phyloP scores from a whole-genome alignment of 2,113 vertebrate genomes.

The Brachypodius melanocephalos region DNA sequence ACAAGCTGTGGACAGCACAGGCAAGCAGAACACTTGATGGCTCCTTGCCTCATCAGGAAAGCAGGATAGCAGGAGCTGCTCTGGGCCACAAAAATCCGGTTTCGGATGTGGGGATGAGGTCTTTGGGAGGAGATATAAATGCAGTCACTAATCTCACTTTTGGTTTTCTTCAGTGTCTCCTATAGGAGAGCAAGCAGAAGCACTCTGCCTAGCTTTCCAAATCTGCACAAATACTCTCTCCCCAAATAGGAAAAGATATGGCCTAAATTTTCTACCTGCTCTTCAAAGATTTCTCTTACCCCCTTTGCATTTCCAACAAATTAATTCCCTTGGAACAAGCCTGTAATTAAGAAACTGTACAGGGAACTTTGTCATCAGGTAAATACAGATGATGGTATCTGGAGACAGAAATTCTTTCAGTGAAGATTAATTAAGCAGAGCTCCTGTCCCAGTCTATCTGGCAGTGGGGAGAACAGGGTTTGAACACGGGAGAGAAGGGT shows the following conservation, averaged over 20 bases:
- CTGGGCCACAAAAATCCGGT: neutral
- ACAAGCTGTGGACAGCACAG: neutral
- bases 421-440: slow-evolving; percentile 62
- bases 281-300: neutral
- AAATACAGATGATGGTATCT: slow-evolving; percentile 65
- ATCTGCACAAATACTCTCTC: neutral
- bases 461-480: neutral
- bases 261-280: neutral
- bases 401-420: slow-evolving; percentile 54
- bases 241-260: neutral
- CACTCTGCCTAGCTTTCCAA: neutral
- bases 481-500: neutral
- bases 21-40: neutral
- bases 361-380: slow-evolving; percentile 57
- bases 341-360: slow-evolving; percentile 67
- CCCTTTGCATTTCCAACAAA: neutral
- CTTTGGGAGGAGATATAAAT: neutral
- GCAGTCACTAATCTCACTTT: neutral
- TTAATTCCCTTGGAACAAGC: slow-evolving; percentile 49
- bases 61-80: neutral
- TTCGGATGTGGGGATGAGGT: neutral
- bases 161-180: neutral
- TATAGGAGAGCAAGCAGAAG: neutral
- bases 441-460: neutral
- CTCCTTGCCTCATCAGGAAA: neutral